Base-by-base conservation (phyloP, 2,113 vertebrate genomes). In the Sula dactylatra region DNA sequence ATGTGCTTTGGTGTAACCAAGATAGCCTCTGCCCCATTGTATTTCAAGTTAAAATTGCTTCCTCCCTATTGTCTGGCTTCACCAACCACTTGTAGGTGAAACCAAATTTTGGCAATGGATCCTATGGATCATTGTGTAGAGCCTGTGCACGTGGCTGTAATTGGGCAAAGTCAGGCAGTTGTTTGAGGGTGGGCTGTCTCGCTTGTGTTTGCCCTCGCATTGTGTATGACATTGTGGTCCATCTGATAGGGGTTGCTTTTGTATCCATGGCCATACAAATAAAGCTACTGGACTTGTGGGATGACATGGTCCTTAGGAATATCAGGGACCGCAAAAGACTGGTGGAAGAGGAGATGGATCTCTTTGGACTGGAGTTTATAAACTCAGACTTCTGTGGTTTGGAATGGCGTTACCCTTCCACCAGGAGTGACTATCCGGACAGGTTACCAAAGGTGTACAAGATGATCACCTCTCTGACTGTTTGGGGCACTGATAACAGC, bases 61-160 rank as follows among this genome's bases (percentile, higher is more conserved):
- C 27, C 14, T 72, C 26, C 19, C 18, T 52, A 24, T 72, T 1
- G 4, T 13, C 27, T 40, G 49, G 40, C 54, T 74, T 73, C 70
- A 55, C 38, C 0, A 2, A 25, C 20, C 16, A 24, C 36, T 55
- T 0, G 3, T 25, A 73, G 29, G 50, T 55, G 50, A 55, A 54
- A 72, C 15, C 15, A 73, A 24, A 40, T 40, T 72, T 24, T 71
- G 44, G 21, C 32, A 47, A 26, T 69, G n/a, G 44, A 9, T n/a
- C 15, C 42, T n/a, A 9, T 2, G 11, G 42, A 24, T 24, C 31
- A 66, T 11, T 66, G 42, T 66, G 20, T 45, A 45, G 29, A 47
- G 32, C 16, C 66, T 69, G 44, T 13, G 16, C 22, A 8, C 2
- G 7, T 47, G 22, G 22, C n/a, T 69, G 44, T 45, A 34, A 31